These are phyloP conservation scores for Strix uralensis DNA, from an alignment of 2,113 vertebrate genomes.

Conservation along the genomic window DNA sequence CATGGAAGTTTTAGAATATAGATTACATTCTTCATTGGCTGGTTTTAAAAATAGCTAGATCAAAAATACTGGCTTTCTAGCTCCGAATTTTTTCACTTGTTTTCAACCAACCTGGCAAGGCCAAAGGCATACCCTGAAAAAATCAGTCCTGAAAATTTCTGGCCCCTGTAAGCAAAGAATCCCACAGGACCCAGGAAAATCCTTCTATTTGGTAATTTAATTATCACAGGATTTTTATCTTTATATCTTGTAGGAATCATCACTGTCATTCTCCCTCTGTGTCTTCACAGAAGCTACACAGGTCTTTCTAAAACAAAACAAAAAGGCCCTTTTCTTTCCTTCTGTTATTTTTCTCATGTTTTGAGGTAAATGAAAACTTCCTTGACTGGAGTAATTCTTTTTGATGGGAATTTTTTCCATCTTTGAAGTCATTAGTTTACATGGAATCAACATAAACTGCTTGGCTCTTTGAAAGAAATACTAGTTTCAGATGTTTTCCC, in stretches of 20 bases:
- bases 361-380: slow-evolving; percentile 58
- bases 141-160: not conserved
- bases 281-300: slow-evolving; percentile 4
- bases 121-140: not conserved
- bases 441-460: slow-evolving; percentile 61
- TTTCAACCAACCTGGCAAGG: not conserved
- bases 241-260: not conserved
- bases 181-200: not conserved
- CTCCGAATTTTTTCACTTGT: not conserved
- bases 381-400: slow-evolving; percentile 42
- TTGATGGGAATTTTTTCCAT: slow-evolving; percentile 50
- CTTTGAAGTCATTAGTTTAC: slow-evolving; percentile 64
- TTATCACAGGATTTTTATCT: not conserved
- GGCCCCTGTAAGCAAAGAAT: not conserved
- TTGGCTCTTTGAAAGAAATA: slow-evolving; percentile 65
- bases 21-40: not conserved
- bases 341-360: slow-evolving; percentile 24
- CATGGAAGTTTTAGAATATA: not conserved
- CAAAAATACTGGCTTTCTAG: not conserved
- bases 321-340: not conserved
- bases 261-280: not conserved
- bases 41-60: not conserved
- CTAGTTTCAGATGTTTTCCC: slow-evolving; percentile 66
- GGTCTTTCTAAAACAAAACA: not conserved
- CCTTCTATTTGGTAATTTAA: not conserved